These are phyloP conservation scores for Pipistrellus nathusii DNA, from an alignment of 2,797 vertebrate species.

Conservation along the genomic window DNA sequence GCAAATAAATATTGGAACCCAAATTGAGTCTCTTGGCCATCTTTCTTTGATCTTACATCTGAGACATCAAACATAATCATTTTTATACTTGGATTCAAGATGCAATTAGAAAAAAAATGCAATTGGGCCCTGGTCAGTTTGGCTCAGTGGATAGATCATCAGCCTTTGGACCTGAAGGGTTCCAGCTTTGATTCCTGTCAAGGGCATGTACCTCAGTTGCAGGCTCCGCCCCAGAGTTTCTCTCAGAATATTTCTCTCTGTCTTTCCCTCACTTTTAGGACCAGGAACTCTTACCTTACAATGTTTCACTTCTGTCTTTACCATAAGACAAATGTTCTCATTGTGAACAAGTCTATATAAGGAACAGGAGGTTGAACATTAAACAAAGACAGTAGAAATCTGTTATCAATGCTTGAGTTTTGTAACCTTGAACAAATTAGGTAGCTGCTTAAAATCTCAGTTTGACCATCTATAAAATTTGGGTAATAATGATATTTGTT, in stretches of 20 bases:
- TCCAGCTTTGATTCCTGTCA: too few relatives aligned
- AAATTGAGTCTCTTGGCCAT: background rate
- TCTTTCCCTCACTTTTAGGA: background rate
- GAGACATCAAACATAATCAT: background rate
- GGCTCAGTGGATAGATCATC: too few relatives aligned
- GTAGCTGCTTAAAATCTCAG: background rate
- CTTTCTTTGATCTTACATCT: slow-evolving; percentile 28
- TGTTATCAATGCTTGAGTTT: background rate
- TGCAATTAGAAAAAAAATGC: background rate
- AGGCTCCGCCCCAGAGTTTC: too few relatives aligned
- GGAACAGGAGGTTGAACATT: background rate
- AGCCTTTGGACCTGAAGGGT: too few relatives aligned
- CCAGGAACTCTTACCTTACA: background rate
- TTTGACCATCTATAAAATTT: background rate
- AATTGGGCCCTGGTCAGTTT: too few relatives aligned
- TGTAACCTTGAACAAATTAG: background rate
- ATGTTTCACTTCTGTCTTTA: background rate
- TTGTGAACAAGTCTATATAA: background rate
- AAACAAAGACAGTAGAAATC: background rate
- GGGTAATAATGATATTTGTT: slow-evolving; percentile 8
- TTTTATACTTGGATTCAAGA: background rate
- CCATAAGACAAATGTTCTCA: background rate
- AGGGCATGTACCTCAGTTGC: too few relatives aligned
- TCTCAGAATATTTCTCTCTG: too few relatives aligned
- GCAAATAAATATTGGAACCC: background rate